phyloP scores from a whole-genome alignment of 2,113 vertebrate species.

The Rhinopomastus cyanomelas region DNA sequence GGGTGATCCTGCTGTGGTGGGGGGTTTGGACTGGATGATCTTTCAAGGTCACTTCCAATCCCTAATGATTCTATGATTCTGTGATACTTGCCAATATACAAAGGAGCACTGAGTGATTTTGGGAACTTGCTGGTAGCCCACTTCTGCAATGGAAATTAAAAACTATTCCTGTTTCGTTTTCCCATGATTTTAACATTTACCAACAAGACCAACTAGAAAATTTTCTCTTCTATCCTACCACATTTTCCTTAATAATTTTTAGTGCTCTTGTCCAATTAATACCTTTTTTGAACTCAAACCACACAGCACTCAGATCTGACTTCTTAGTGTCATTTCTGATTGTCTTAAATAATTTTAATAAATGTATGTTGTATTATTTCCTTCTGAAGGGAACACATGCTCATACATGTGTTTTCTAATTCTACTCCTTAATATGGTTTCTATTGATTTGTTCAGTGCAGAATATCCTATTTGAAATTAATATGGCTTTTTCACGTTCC shows the following conservation, averaged over 20 bases:
- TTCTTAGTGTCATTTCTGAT: neutral
- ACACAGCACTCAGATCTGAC: neutral
- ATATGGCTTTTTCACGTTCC: neutral
- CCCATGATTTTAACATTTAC: neutral
- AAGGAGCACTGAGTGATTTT: neutral
- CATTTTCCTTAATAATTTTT: neutral
- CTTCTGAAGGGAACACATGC: neutral
- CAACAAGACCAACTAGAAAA: neutral
- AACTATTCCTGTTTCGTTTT: neutral
- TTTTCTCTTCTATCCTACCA: neutral
- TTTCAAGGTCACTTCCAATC: too few species aligned
- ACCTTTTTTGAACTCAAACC: neutral
- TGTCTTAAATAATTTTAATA: neutral
- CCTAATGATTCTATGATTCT: too few species aligned
- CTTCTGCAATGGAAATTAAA: neutral
- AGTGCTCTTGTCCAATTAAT: neutral
- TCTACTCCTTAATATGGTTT: neutral
- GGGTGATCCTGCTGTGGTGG: too few species aligned
- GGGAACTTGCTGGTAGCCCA: fast-evolving
- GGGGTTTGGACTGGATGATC: too few species aligned
- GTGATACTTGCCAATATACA: neutral
- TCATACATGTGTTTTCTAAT: neutral
- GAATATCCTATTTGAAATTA: neutral
- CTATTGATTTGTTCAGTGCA: neutral
- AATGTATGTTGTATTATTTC: neutral